Evolutionary conservation across 2,888 invertebrate species (phyloP).

Genomic region (Dicyrtoma fusca): DNA sequence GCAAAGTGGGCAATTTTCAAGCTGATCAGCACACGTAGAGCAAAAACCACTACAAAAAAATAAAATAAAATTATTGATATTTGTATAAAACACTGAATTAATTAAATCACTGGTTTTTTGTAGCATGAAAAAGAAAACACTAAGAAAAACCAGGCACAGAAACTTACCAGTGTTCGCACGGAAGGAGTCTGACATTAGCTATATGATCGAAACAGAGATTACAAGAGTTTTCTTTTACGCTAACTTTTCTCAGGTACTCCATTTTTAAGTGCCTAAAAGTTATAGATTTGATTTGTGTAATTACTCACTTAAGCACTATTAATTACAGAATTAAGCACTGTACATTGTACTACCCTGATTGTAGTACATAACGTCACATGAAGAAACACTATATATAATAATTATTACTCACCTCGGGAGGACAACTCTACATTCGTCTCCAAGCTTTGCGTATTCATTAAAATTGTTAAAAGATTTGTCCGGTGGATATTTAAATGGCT

Average conservation of each 20-base stretch:
- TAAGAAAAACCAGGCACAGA: too few species aligned
- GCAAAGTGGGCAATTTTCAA: slow-evolving; percentile 76
- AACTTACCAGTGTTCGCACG: slow-evolving; percentile 74
- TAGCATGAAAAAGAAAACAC: too few species aligned
- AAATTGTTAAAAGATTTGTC: slow-evolving; percentile 71
- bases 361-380: too few species aligned
- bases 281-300: too few species aligned
- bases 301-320: too few species aligned
- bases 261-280: slow-evolving; percentile 71
- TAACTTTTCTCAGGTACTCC: slow-evolving; percentile 72
- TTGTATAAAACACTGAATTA: too few species aligned
- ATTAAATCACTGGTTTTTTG: too few species aligned
- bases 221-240: slow-evolving; percentile 81
- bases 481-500: slow-evolving; percentile 78
- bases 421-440: slow-evolving; percentile 77
- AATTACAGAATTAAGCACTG: too few species aligned
- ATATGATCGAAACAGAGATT: slow-evolving; percentile 82
- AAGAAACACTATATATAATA: too few species aligned
- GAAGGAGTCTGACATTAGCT: slow-evolving; percentile 66
- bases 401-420: slow-evolving; percentile 67
- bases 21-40: slow-evolving; percentile 72
- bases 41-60: slow-evolving; percentile 81
- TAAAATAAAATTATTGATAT: slow-evolving; percentile 29
- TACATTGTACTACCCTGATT: too few species aligned
- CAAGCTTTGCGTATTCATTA: slow-evolving; percentile 75